Percentiles rank a stretch among this genome's conserved stretches.
These are phyloP conservation scores for Semicossyphus pulcher DNA, from an alignment of 2,113 vertebrate genomes.

Conservation along the genomic window DNA sequence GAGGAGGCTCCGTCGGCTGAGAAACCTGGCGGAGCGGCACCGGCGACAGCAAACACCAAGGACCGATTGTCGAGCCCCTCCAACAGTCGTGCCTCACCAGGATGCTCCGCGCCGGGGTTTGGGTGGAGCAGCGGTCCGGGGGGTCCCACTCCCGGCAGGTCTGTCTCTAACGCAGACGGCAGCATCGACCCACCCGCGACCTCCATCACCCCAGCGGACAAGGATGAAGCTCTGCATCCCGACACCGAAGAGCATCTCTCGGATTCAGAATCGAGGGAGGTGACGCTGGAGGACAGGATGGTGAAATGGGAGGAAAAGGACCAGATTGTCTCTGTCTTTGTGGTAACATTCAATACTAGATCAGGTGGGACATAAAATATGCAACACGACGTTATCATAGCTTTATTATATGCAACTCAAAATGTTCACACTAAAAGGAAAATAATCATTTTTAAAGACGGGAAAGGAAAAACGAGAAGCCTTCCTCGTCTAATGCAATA, in stretches of 20 bases:
- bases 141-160: conserved; percentile 64
- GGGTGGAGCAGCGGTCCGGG: conserved; percentile 79
- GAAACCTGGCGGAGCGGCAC: conserved; percentile 53
- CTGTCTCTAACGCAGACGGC: conserved; percentile 62
- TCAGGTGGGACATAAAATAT: conserved; percentile 84
- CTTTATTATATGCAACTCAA: not conserved
- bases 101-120: conserved; percentile 71
- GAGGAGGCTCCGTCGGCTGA: conserved; percentile 88
- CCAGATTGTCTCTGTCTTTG: conserved; percentile 93
- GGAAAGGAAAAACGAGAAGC: not conserved
- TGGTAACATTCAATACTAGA: conserved; percentile 93
- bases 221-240: conserved; percentile 46
- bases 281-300: conserved; percentile 70
- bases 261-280: conserved; percentile 55
- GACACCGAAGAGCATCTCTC: conserved; percentile 51
- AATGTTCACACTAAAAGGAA: not conserved
- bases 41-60: conserved; percentile 21
- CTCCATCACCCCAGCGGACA: conserved; percentile 52
- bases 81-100: conserved; percentile 60
- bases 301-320: conserved; percentile 90
- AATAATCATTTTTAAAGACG: not conserved
- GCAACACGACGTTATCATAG: not conserved
- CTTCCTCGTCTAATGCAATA: no score
- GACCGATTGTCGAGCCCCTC: conserved; percentile 70
- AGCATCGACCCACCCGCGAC: conserved; percentile 65